phyloP scores from a whole-genome alignment of 2,888 invertebrate species.

The Panopea generosa region DNA sequence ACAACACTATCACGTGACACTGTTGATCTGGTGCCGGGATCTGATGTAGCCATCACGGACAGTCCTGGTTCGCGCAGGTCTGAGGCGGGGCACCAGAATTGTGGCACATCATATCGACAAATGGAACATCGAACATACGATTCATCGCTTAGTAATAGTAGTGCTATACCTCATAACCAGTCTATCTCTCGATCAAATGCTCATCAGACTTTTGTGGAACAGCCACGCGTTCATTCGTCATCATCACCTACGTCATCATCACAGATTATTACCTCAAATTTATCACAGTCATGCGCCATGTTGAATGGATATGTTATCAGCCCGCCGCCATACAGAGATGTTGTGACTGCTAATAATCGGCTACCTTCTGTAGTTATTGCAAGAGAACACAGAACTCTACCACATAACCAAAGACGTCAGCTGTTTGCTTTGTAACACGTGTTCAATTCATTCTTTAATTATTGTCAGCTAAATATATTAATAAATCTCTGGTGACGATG shows the following conservation, averaged over 20 bases:
- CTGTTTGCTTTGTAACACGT: constrained; percentile 2
- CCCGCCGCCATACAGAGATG: constrained; percentile 53
- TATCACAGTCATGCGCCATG: constrained; percentile 33
- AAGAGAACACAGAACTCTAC: constrained; percentile 2
- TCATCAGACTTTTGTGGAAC: neutral
- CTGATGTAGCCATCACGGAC: constrained; percentile 15
- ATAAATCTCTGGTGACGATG: too few species aligned
- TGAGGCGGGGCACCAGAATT: too few species aligned
- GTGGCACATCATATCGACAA: too few species aligned
- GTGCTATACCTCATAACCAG: too few species aligned
- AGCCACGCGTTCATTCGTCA: constrained; percentile 12
- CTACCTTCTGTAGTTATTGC: constrained; percentile 48
- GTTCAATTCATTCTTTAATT: neutral
- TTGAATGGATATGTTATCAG: constrained; percentile 54
- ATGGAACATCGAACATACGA: too few species aligned
- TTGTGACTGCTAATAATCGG: constrained; percentile 24
- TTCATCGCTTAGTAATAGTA: too few species aligned
- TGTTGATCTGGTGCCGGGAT: constrained; percentile 38
- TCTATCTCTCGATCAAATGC: too few species aligned
- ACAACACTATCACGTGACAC: constrained; percentile 30
- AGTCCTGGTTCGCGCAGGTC: constrained; percentile 1
- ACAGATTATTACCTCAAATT: constrained; percentile 19
- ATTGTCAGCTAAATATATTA: too few species aligned
- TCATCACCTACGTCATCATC: too few species aligned
- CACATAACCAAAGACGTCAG: neutral